Evolutionary conservation across 2,888 invertebrate genomes (phyloP).

Genomic region (Sarcophaga rosellei): DNA sequence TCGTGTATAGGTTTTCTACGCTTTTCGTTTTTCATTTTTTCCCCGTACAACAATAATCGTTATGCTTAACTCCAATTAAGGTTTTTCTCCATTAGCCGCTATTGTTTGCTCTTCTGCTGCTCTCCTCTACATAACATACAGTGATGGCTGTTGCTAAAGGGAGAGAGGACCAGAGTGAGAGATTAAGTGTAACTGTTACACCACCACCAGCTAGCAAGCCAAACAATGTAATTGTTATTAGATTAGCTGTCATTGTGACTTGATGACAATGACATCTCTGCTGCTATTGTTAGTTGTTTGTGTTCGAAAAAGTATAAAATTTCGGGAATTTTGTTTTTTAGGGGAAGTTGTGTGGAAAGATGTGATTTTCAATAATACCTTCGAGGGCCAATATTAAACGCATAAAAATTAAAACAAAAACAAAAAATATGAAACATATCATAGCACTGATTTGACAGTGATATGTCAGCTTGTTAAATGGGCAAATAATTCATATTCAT

Average conservation of each 20-base stretch:
- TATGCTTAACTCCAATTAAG: slow-evolving; percentile 77
- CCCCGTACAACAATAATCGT: slow-evolving; percentile 49
- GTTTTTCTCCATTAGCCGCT: slow-evolving; percentile 58
- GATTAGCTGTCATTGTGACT: slow-evolving; percentile 78
- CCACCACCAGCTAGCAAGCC: slow-evolving; percentile 29
- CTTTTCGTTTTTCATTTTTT: slow-evolving; percentile 27
- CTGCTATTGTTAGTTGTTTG: neutral
- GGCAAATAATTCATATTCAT: slow-evolving; percentile 65
- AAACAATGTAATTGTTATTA: slow-evolving; percentile 74
- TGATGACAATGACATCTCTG: slow-evolving; percentile 75
- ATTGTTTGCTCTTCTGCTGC: slow-evolving; percentile 50
- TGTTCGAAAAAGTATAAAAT: neutral
- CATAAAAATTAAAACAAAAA: slow-evolving; percentile 11
- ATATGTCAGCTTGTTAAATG: slow-evolving; percentile 79
- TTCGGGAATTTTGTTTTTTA: slow-evolving; percentile 24
- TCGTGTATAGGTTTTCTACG: slow-evolving; percentile 36
- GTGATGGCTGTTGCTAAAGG: neutral
- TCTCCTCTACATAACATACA: neutral
- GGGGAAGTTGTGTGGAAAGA: slow-evolving; percentile 33
- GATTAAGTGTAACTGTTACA: slow-evolving; percentile 51
- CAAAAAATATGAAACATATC: slow-evolving; percentile 13
- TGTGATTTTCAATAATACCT: slow-evolving; percentile 33
- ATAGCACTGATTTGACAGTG: slow-evolving; percentile 77
- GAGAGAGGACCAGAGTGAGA: neutral
- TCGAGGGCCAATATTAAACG: slow-evolving; percentile 24